Evolutionary conservation across 2,888 invertebrate genomes (phyloP).

Genomic region (Papilio protenor): DNA sequence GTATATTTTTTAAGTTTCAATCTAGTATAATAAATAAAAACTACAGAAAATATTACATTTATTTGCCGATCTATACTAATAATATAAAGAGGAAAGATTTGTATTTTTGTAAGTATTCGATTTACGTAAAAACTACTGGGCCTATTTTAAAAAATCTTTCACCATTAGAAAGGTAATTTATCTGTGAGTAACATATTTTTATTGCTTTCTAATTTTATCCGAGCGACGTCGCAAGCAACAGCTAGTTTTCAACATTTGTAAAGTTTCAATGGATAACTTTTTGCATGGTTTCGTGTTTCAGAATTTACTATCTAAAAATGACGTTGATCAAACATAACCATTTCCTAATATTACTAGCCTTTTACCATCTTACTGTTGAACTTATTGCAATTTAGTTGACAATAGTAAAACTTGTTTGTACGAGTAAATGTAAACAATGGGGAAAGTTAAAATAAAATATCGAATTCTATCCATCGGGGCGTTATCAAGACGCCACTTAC

Average conservation of each 20-base stretch:
- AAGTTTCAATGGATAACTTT: neutral
- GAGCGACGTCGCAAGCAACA: too few relatives aligned
- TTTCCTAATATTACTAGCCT: neutral
- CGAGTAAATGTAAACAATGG: slow-evolving; percentile 41
- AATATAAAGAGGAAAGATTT: too few relatives aligned
- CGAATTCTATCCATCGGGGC: slow-evolving; percentile 36
- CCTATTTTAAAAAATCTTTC: too few relatives aligned
- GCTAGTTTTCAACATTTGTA: neutral
- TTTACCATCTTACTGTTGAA: neutral
- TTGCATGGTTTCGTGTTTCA: neutral
- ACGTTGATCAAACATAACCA: neutral
- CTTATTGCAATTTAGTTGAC: neutral
- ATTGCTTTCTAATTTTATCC: too few relatives aligned
- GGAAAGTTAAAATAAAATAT: slow-evolving; percentile 43
- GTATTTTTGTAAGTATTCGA: too few relatives aligned
- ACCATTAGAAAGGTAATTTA: too few relatives aligned
- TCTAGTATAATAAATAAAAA: neutral
- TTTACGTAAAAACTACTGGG: too few relatives aligned
- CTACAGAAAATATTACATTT: neutral
- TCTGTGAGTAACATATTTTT: too few relatives aligned
- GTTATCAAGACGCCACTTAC: slow-evolving; percentile 39
- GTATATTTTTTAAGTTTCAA: neutral
- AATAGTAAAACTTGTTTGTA: slow-evolving; percentile 9
- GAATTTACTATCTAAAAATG: neutral
- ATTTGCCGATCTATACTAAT: neutral